Percentiles rank a stretch among this genome's conserved stretches.
These are phyloP conservation scores for Erebia palarica DNA, from an alignment of 2,888 invertebrate genomes.

Conservation along the genomic window DNA sequence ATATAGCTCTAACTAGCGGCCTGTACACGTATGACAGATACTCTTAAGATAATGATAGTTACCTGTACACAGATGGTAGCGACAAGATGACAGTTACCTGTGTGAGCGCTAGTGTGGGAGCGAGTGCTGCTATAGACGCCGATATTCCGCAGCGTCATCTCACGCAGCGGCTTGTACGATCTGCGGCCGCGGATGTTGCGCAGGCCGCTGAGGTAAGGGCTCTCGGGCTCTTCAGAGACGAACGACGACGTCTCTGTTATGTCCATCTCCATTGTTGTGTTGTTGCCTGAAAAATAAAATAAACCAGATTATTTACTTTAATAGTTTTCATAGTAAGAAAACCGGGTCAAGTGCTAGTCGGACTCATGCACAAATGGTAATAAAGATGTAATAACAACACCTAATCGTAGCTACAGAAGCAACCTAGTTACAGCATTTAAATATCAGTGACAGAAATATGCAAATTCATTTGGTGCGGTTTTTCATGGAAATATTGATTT, in stretches of 20 bases:
- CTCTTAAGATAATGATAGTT: not conserved
- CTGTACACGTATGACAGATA: not conserved
- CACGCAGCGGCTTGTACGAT: conserved; percentile 68
- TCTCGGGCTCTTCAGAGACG: conserved; percentile 51
- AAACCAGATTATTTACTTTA: not conserved
- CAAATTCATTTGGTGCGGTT: no score
- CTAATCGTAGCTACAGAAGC: no score
- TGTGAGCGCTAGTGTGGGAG: conserved; percentile 35
- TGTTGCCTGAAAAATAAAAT: conserved; percentile 61
- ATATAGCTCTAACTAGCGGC: no score
- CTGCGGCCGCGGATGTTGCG: conserved; percentile 64
- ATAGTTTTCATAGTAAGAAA: no score
- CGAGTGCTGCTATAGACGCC: conserved; percentile 42
- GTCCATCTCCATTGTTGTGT: conserved; percentile 79
- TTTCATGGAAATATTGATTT: no score
- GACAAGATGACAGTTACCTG: not conserved
- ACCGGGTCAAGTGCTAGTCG: no score
- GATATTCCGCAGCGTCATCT: conserved; percentile 48
- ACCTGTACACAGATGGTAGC: not conserved
- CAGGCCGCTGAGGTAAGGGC: conserved; percentile 61
- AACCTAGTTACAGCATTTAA: no score
- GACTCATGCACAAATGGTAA: no score
- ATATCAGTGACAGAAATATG: no score
- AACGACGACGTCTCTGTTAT: conserved; percentile 60
- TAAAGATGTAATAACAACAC: no score